A percentile compares a stretch with the other conserved stretches of the same genome.
phyloP scores from a whole-genome alignment of 2,113 vertebrate genomes.

The Corapipo altera region DNA sequence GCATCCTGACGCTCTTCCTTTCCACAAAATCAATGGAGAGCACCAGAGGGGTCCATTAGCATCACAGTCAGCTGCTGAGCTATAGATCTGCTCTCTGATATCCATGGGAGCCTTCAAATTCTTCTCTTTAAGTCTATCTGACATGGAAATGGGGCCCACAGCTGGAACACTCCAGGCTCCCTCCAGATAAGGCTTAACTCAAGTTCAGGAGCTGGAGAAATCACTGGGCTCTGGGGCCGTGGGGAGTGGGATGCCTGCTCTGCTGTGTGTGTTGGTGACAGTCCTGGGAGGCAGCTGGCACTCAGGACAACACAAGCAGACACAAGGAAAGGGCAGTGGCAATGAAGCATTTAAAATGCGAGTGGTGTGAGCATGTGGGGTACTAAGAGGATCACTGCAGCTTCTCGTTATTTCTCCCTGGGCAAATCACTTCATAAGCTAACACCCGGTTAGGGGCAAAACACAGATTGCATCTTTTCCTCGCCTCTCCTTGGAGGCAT shows the following conservation, averaged over 20 bases:
- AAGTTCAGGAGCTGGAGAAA: background rate
- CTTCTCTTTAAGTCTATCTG: background rate
- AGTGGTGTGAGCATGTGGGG: background rate
- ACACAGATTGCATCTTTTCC: background rate
- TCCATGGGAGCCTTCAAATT: background rate
- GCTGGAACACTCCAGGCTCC: background rate
- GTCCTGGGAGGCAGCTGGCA: background rate
- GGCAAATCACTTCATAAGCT: background rate
- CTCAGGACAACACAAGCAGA: background rate
- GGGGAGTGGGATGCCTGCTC: rapidly evolving
- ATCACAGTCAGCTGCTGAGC: background rate
- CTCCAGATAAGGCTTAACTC: background rate
- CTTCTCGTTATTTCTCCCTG: background rate
- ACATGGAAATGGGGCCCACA: background rate
- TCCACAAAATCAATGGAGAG: constrained; percentile 29
- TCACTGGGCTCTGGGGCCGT: rapidly evolving
- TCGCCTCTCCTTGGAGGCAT: background rate
- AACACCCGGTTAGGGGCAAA: background rate
- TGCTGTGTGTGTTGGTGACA: rapidly evolving
- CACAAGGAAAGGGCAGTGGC: background rate
- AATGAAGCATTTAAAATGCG: background rate
- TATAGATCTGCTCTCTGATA: background rate
- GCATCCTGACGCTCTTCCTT: background rate
- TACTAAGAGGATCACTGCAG: background rate
- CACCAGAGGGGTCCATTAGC: constrained; percentile 9